Conservation (phyloP, 2,888 invertebrate species). For the Galeopsomyia nigrocyanea region DNA sequence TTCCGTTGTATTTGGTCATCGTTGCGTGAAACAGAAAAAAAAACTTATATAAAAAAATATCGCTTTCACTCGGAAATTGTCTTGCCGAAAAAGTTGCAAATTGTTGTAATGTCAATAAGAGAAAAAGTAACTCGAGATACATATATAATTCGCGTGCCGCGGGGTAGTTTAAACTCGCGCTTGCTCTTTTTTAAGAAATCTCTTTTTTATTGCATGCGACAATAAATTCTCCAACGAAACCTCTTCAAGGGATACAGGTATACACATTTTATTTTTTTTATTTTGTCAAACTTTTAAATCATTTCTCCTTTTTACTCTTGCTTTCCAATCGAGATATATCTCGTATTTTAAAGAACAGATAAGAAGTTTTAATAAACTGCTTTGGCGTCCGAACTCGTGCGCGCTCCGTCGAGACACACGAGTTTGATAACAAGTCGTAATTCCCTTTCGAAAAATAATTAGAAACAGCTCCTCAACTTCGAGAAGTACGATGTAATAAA, state of each 20-base stretch:
- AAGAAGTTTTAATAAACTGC: slow-evolving; percentile 42
- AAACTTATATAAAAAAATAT: background rate
- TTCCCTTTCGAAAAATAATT: too few relatives aligned
- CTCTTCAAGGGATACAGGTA: slow-evolving; percentile 8
- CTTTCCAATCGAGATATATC: background rate
- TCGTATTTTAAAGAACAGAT: slow-evolving; percentile 35
- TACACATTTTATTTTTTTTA: too few relatives aligned
- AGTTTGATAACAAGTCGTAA: slow-evolving; percentile 5
- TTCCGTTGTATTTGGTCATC: slow-evolving; percentile 51
- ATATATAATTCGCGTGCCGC: slow-evolving; percentile 36
- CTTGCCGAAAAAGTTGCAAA: slow-evolving; percentile 24
- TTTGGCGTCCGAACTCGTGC: background rate
- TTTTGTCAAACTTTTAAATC: slow-evolving; percentile 30
- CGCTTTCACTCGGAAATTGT: slow-evolving; percentile 1
- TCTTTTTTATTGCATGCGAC: slow-evolving; percentile 45
- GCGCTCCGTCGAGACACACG: background rate
- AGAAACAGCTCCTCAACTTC: too few relatives aligned
- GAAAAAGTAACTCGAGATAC: slow-evolving; percentile 19
- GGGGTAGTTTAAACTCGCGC: slow-evolving; percentile 30
- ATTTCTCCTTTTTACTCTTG: slow-evolving; percentile 5
- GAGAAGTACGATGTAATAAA: too few relatives aligned
- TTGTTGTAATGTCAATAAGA: slow-evolving; percentile 46
- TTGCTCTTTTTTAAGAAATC: slow-evolving; percentile 30
- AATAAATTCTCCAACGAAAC: slow-evolving; percentile 30
- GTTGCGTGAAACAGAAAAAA: slow-evolving; percentile 5